A percentile compares a stretch with the other conserved stretches of the same genome.
Conservation (phyloP, 2,888 invertebrate species). For the Heliconius cydno region DNA sequence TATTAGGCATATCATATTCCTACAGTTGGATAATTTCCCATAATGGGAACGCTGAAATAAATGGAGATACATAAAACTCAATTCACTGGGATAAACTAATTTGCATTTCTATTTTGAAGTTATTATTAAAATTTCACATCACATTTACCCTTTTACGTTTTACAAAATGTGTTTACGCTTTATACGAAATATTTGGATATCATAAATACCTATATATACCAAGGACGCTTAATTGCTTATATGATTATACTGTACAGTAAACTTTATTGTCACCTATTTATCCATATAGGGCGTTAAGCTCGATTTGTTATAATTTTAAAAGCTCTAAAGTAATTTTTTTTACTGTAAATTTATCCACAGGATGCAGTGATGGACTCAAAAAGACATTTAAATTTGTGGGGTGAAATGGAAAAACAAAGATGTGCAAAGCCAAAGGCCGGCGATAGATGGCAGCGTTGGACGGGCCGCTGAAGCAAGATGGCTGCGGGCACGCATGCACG, state of each 20-base stretch:
- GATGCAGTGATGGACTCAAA: constrained; percentile 34
- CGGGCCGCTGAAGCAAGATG: constrained; percentile 72
- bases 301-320: too few relatives aligned
- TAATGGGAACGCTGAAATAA: constrained; percentile 18
- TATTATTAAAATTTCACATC: constrained; percentile 24
- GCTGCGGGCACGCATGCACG: constrained; percentile 66
- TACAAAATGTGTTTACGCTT: not conserved
- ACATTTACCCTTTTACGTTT: constrained; percentile 20
- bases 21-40: constrained; percentile 3
- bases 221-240: not conserved
- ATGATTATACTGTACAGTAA: not conserved
- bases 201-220: not conserved
- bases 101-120: constrained; percentile 21
- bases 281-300: too few relatives aligned
- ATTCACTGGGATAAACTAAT: constrained; percentile 17
- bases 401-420: constrained; percentile 41
- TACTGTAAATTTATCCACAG: constrained; percentile 32
- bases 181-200: constrained; percentile 5
- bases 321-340: not conserved
- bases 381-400: constrained; percentile 17
- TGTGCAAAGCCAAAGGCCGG: constrained; percentile 53
- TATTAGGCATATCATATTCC: not conserved
- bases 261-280: too few relatives aligned
- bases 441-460: constrained; percentile 70
- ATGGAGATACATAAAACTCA: constrained; percentile 22